A percentile compares a stretch with the other conserved stretches of the same genome.
Conservation (phyloP, 2,113 vertebrate genomes). For the Lophura nycthemera region DNA sequence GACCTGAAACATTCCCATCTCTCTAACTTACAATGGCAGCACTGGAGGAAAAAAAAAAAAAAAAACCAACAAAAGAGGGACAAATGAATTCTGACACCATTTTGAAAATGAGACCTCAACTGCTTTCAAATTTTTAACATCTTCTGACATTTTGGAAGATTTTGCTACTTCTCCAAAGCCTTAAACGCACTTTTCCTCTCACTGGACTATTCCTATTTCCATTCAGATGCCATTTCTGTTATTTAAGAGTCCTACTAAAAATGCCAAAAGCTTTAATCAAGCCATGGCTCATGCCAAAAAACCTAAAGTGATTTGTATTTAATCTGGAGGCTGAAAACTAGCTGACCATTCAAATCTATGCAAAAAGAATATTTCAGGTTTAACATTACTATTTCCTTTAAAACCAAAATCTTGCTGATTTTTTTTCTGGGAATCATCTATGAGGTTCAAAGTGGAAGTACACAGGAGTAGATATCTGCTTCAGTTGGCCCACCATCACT, state of each 20-base stretch:
- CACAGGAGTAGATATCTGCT: background rate
- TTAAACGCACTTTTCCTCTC: constrained; percentile 14
- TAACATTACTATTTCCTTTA: background rate
- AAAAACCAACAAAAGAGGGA: background rate
- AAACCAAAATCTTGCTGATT: background rate
- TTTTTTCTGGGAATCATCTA: background rate
- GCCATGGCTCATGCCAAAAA: background rate
- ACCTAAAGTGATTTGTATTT: background rate
- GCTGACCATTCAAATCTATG: background rate
- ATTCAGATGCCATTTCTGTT: constrained; percentile 59
- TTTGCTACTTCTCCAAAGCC: constrained; percentile 45
- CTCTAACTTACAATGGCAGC: background rate
- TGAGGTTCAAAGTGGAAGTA: background rate
- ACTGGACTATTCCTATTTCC: constrained; percentile 29
- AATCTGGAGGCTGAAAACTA: constrained; percentile 32
- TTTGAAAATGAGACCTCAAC: constrained; percentile 44
- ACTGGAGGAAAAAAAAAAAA: background rate
- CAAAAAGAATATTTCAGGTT: background rate
- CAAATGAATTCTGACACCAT: background rate
- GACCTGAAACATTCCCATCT: background rate
- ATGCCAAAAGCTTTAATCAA: constrained; percentile 48
- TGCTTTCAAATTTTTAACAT: constrained; percentile 23
- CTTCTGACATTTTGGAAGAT: constrained; percentile 50
- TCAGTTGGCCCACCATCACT: background rate
- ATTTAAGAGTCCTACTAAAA: constrained; percentile 37